phyloP scores from a whole-genome alignment of 2,113 vertebrate species.

The Amazona vittata region DNA sequence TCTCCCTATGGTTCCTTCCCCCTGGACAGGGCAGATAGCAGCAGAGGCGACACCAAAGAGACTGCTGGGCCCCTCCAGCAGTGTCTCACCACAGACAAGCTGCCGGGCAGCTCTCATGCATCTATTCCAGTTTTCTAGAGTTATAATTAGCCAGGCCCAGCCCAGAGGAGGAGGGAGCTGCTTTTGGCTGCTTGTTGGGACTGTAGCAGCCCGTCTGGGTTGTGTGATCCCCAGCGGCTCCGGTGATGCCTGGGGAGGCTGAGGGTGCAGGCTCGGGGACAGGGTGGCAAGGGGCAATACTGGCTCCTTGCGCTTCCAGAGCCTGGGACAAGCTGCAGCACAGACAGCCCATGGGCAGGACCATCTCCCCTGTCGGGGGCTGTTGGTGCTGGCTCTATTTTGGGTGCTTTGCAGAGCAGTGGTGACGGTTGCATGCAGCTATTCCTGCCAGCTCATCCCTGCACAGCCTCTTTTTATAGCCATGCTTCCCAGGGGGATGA shows the following conservation, averaged over 20 bases:
- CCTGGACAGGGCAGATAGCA: neutral
- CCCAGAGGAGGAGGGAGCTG: neutral
- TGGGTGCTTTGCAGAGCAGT: neutral
- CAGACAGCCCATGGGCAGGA: neutral
- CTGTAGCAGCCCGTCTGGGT: fast-evolving
- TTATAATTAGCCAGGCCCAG: neutral
- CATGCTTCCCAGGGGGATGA: neutral
- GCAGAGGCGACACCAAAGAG: neutral
- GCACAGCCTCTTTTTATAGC: neutral
- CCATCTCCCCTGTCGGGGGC: neutral
- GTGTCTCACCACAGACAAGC: fast-evolving
- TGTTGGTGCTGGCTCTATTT: neutral
- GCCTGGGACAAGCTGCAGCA: neutral
- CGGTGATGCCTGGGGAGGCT: fast-evolving
- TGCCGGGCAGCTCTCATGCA: neutral
- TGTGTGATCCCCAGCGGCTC: neutral
- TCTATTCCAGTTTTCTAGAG: neutral
- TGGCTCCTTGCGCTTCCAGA: fast-evolving
- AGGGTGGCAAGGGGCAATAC: fast-evolving
- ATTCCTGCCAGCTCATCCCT: constrained; percentile 49
- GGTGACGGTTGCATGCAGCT: neutral
- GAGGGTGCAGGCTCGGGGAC: neutral
- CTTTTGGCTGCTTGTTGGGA: neutral
- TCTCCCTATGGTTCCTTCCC: neutral
- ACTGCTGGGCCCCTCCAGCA: fast-evolving